Percentiles rank a stretch among this genome's conserved stretches.
These are phyloP conservation scores for Palaemon carinicauda DNA, from an alignment of 1,140 invertebrate species.

Conservation along the genomic window DNA sequence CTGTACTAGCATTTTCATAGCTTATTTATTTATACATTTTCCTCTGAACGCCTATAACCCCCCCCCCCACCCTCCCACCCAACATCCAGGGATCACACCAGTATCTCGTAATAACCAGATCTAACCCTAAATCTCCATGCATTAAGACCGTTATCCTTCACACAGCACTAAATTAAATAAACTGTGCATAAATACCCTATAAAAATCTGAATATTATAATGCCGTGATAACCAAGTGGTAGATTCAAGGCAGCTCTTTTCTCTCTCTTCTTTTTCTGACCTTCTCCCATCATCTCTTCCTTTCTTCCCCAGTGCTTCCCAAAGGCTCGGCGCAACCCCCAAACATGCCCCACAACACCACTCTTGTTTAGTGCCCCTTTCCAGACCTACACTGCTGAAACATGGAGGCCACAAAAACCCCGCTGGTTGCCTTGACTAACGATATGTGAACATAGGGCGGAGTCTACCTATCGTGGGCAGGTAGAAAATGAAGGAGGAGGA, in stretches of 20 bases:
- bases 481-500: conserved; percentile 57
- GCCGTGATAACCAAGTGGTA: background rate
- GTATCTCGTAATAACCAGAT: background rate
- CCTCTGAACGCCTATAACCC: background rate
- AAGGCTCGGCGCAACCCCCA: no score
- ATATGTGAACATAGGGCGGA: conserved; percentile 56
- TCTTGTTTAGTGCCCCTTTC: background rate
- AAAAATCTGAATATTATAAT: conserved; percentile 42
- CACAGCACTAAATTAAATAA: conserved; percentile 32
- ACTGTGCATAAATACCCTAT: conserved; percentile 48
- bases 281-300: background rate
- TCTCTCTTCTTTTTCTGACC: background rate
- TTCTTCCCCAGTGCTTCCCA: background rate
- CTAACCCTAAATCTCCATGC: background rate
- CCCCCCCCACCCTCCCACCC: no score
- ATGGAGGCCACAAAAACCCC: conserved; percentile 46
- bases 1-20: no score
- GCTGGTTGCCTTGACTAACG: conserved; percentile 50
- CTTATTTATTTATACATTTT: no score
- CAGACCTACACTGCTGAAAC: conserved; percentile 9
- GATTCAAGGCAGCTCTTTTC: background rate
- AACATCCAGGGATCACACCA: background rate
- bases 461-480: conserved; percentile 55
- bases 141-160: conserved; percentile 24
- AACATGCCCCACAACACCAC: background rate